These are phyloP conservation scores for Prorops nasuta DNA, from an alignment of 1,140 invertebrate genomes.

Conservation along the genomic window DNA sequence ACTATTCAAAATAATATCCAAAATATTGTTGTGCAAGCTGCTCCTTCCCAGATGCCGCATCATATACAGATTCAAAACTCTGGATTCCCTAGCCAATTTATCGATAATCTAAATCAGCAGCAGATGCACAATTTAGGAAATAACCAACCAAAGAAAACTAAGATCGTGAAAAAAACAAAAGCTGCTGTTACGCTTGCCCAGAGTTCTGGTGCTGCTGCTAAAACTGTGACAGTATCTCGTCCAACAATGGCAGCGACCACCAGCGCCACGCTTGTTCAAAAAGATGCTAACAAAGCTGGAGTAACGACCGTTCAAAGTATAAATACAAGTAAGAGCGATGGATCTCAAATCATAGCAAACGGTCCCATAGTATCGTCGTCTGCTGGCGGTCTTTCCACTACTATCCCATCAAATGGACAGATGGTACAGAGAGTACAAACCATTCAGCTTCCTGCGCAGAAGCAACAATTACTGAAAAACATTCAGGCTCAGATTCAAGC, in stretches of 20 bases:
- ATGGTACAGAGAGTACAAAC: constrained; percentile 46
- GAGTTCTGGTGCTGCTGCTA: constrained; percentile 27
- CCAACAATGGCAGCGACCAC: constrained; percentile 28
- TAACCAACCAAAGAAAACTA: constrained; percentile 44
- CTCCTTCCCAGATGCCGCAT: constrained; percentile 51
- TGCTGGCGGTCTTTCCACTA: constrained; percentile 31
- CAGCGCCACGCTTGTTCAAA: constrained; percentile 29
- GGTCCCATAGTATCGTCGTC: constrained; percentile 32
- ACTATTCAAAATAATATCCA: constrained; percentile 57
- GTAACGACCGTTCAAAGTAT: constrained; percentile 32
- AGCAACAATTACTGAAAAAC: constrained; percentile 46
- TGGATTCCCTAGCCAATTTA: constrained; percentile 51
- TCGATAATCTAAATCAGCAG: constrained; percentile 55
- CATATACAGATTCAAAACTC: constrained; percentile 55
- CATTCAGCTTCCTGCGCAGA: constrained; percentile 48
- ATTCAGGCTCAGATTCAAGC: constrained; percentile 58
- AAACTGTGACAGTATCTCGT: constrained; percentile 39
- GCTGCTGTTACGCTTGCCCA: constrained; percentile 35
- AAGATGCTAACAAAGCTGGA: constrained; percentile 29
- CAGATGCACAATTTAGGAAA: constrained; percentile 48
- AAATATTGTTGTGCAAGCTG: constrained; percentile 54
- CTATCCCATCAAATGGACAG: constrained; percentile 41
- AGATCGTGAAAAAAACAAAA: constrained; percentile 47
- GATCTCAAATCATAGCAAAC: constrained; percentile 31
- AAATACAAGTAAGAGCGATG: constrained; percentile 41